Conservation (phyloP, 2,113 vertebrate genomes). For the Hirundichthys speculiger region DNA sequence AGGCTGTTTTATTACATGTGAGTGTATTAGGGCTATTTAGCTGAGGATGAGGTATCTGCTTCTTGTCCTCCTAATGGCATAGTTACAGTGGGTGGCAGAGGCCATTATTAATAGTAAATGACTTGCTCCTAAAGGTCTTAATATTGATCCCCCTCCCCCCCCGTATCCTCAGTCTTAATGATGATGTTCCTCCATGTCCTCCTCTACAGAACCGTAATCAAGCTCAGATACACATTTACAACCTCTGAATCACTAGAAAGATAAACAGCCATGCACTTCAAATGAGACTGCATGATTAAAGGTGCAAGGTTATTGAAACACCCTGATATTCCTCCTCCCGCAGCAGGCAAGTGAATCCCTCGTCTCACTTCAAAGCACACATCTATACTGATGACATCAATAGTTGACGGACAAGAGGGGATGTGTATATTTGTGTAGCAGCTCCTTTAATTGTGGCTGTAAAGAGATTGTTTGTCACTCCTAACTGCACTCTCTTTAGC, state of each 20-base stretch:
- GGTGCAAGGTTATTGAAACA: slow-evolving; percentile 34
- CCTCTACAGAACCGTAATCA: slow-evolving; percentile 51
- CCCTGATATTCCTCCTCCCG: slow-evolving; percentile 31
- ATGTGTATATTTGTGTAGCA: slow-evolving; percentile 1
- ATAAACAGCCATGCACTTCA: slow-evolving; percentile 41
- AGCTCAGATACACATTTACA: slow-evolving; percentile 61
- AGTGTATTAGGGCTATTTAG: slow-evolving; percentile 30
- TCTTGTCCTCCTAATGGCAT: slow-evolving; percentile 50
- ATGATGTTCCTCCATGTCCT: slow-evolving; percentile 58
- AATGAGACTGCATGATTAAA: slow-evolving; percentile 46
- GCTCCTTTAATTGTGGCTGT: slow-evolving; percentile 18
- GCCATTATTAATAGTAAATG: slow-evolving; percentile 75
- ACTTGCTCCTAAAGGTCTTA: slow-evolving; percentile 67
- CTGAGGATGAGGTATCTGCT: slow-evolving; percentile 50
- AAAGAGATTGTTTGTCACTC: slow-evolving; percentile 41
- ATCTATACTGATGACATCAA: slow-evolving; percentile 37
- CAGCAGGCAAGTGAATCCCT: slow-evolving; percentile 25
- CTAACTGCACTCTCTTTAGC: slow-evolving; percentile 47
- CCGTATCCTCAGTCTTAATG: slow-evolving; percentile 56
- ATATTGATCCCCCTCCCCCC: slow-evolving; percentile 65
- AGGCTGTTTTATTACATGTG: slow-evolving; percentile 16
- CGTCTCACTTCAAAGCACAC: slow-evolving; percentile 7
- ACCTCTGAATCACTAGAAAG: slow-evolving; percentile 38
- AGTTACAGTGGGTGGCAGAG: slow-evolving; percentile 55
- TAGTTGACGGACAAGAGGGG: slow-evolving; percentile 1